Conservation (phyloP, 2,888 invertebrate genomes). For the Flexamia atlantica region DNA sequence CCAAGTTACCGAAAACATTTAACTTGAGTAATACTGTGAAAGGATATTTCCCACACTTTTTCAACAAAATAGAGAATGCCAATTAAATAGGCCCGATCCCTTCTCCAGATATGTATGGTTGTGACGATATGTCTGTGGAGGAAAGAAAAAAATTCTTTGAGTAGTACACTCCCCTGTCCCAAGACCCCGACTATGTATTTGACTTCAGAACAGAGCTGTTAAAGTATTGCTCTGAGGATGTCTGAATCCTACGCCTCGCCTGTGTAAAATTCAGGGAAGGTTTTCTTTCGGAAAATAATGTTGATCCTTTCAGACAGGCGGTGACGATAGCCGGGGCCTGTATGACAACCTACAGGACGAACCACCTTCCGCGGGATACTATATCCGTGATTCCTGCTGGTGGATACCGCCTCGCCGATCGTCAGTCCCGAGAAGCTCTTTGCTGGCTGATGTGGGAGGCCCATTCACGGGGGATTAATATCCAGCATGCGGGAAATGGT, state of each 20-base stretch:
- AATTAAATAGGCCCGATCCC: too few species aligned
- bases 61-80: too few species aligned
- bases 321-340: slow-evolving; percentile 70
- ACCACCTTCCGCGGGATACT: not conserved
- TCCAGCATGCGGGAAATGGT: slow-evolving; percentile 32
- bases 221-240: slow-evolving; percentile 68
- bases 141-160: too few species aligned
- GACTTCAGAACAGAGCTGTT: slow-evolving; percentile 53
- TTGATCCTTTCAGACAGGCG: slow-evolving; percentile 70
- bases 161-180: too few species aligned
- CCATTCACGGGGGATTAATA: slow-evolving; percentile 9
- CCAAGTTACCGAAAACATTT: slow-evolving; percentile 70
- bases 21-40: slow-evolving; percentile 65
- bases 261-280: slow-evolving; percentile 34
- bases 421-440: slow-evolving; percentile 26
- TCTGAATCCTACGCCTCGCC: slow-evolving; percentile 68
- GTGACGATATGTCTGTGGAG: too few species aligned
- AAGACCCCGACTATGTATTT: too few species aligned
- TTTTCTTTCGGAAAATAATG: slow-evolving; percentile 67
- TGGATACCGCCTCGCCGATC: not conserved
- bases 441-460: slow-evolving; percentile 32
- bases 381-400: slow-evolving; percentile 20
- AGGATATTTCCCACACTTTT: too few species aligned
- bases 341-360: slow-evolving; percentile 61
- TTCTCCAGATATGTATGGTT: too few species aligned